Conservation (phyloP, 64 coral and sea anemone genomes). For the Actinia tenebrosa region DNA sequence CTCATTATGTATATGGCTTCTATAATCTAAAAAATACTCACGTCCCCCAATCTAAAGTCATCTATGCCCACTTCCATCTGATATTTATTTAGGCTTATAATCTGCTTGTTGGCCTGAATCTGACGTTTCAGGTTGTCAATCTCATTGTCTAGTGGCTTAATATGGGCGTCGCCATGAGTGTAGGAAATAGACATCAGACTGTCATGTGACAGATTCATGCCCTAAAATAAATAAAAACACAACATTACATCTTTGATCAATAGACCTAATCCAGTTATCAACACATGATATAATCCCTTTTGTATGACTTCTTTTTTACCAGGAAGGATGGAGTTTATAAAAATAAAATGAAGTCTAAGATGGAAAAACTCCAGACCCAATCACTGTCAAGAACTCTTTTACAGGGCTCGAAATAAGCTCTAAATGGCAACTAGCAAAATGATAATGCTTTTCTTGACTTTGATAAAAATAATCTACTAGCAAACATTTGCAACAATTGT, state of each 20-base stretch:
- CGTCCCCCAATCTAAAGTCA: constrained; percentile 65
- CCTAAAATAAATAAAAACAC: constrained; percentile 31
- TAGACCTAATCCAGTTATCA: too few relatives aligned
- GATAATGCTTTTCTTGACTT: too few relatives aligned
- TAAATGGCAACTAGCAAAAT: too few relatives aligned
- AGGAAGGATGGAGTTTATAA: not conserved
- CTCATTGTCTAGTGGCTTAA: constrained; percentile 81
- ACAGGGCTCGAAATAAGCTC: too few relatives aligned
- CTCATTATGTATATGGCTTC: too few relatives aligned
- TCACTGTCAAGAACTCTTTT: too few relatives aligned
- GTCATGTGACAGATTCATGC: constrained; percentile 91
- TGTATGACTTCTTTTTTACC: not conserved
- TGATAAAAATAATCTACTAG: too few relatives aligned
- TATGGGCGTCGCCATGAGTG: constrained; percentile 71
- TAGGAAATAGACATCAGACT: constrained; percentile 61
- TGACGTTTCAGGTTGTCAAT: constrained; percentile 89
- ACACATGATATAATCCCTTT: too few relatives aligned
- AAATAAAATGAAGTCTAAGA: too few relatives aligned
- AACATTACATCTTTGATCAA: not conserved
- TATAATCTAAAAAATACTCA: constrained; percentile 30
- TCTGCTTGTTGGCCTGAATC: constrained; percentile 92
- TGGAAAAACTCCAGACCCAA: too few relatives aligned
- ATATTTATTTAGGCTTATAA: constrained; percentile 78
- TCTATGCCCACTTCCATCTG: constrained; percentile 81
- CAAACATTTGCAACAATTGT: too few relatives aligned